These are phyloP conservation scores for Tipula unca DNA, from an alignment of 2,888 invertebrate species.

Conservation along the genomic window DNA sequence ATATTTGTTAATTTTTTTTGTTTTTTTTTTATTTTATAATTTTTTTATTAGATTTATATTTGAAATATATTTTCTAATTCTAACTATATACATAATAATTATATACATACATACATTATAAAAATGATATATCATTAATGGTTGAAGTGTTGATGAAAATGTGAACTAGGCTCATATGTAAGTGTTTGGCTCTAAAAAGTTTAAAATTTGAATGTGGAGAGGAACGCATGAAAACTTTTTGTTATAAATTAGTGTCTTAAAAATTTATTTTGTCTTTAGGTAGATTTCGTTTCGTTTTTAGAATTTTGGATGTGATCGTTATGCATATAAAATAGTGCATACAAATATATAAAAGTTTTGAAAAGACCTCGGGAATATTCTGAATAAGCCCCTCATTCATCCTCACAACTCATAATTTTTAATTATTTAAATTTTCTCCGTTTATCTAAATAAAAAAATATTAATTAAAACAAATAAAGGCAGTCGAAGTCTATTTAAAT, in stretches of 20 bases:
- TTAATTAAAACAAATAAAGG: background rate
- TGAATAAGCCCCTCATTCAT: background rate
- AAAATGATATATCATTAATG: background rate
- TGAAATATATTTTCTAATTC: background rate
- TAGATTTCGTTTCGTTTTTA: background rate
- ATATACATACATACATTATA: background rate
- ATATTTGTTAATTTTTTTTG: background rate
- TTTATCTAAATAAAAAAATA: background rate
- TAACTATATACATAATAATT: background rate
- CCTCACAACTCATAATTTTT: background rate
- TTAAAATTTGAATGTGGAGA: background rate
- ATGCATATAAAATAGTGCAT: background rate
- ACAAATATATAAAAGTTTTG: background rate
- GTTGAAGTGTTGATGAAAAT: background rate
- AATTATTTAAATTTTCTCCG: background rate
- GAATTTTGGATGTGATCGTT: background rate
- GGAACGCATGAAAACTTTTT: background rate
- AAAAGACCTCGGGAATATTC: background rate
- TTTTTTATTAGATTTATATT: background rate
- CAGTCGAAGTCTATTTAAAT: background rate
- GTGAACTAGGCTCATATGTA: background rate
- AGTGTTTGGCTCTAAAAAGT: background rate
- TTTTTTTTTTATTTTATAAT: background rate
- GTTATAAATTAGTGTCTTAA: conserved; percentile 14
- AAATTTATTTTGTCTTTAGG: background rate